phyloP scores from a whole-genome alignment of 2,113 vertebrate genomes.

The Dolichotis patagonum region DNA sequence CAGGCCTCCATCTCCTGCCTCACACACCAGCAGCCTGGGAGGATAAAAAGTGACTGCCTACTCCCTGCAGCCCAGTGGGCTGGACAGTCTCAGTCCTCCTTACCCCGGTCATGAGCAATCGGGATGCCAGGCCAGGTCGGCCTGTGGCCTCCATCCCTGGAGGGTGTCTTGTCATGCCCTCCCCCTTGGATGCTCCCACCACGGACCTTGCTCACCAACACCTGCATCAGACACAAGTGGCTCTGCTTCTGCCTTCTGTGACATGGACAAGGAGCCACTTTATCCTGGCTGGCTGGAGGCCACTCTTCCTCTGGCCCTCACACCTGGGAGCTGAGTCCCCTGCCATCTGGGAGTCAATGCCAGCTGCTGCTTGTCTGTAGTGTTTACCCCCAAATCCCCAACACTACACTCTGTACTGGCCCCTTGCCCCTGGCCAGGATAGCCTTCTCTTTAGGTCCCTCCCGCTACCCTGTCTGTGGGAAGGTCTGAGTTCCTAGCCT shows the following conservation, averaged over 20 bases:
- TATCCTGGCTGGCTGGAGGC: not conserved
- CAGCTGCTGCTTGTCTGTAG: constrained; percentile 3
- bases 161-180: not conserved
- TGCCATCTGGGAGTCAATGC: not conserved
- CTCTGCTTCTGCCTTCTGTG: not conserved
- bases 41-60: not conserved
- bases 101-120: accelerated
- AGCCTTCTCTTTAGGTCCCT: no score
- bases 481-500: no score
- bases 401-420: no score
- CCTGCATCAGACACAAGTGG: not conserved
- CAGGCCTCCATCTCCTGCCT: not conserved
- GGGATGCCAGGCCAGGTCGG: not conserved
- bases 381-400: not conserved
- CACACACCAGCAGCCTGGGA: constrained; percentile 30
- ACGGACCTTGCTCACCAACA: not conserved
- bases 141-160: not conserved
- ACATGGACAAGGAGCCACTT: not conserved
- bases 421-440: not conserved
- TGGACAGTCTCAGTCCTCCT: accelerated
- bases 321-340: not conserved
- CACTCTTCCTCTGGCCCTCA: not conserved
- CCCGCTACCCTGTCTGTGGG: no score
- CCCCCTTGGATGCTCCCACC: not conserved
- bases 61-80: not conserved